Evolutionary conservation across 2,888 invertebrate genomes (phyloP).

Genomic region (Epinotia demarniana): DNA sequence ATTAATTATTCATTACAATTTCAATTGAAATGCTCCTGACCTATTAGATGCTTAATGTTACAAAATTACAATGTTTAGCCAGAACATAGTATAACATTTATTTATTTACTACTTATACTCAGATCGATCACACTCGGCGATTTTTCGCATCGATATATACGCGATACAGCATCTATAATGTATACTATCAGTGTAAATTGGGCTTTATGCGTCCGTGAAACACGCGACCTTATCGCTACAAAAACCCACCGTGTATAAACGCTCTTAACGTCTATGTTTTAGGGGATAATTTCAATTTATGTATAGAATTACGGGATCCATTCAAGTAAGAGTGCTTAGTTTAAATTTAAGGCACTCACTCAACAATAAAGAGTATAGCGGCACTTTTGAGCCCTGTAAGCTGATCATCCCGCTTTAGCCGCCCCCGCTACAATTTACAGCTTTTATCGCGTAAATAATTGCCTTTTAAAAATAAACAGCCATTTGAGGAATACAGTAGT

Average conservation of each 20-base stretch:
- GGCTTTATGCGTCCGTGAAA: too few species aligned
- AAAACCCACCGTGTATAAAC: too few species aligned
- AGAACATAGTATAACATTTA: not conserved
- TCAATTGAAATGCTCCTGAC: too few species aligned
- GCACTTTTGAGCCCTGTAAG: conserved; percentile 3
- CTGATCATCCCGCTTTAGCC: conserved; percentile 13
- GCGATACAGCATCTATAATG: too few species aligned
- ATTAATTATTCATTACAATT: too few species aligned
- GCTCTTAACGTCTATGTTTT: too few species aligned
- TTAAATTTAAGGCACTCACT: not conserved
- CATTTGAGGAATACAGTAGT: not conserved
- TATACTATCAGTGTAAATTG: too few species aligned
- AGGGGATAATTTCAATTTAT: not conserved
- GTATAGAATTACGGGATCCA: not conserved
- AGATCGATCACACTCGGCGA: too few species aligned
- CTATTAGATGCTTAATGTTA: too few species aligned
- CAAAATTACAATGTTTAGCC: too few species aligned
- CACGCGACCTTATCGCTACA: too few species aligned
- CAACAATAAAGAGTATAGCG: conserved; percentile 2
- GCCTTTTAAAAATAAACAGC: not conserved
- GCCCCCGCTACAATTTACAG: conserved; percentile 9
- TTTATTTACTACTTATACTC: not conserved
- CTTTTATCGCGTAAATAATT: conserved; percentile 15
- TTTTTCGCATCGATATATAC: too few species aligned
- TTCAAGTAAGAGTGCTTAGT: not conserved